phyloP scores from a whole-genome alignment of 2,797 vertebrate genomes.

The Lepilemur ruficaudatus region DNA sequence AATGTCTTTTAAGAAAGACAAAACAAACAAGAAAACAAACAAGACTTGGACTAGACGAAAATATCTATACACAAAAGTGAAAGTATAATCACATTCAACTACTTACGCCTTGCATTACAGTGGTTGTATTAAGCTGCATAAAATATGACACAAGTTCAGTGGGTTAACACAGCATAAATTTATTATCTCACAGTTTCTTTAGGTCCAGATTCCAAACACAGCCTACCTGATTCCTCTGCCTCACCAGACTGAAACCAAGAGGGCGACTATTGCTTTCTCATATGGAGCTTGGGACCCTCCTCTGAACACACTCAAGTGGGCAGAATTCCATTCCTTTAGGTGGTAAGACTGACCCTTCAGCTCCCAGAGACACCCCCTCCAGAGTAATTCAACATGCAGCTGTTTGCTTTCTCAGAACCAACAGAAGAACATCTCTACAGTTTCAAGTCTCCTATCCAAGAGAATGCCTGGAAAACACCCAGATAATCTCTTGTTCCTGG shows the following conservation, averaged over 20 bases:
- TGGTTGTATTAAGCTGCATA: not conserved
- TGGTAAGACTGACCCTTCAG: not conserved
- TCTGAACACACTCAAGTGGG: not conserved
- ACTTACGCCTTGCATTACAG: not conserved
- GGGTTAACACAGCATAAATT: not conserved
- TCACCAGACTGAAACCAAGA: not conserved
- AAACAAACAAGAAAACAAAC: not conserved
- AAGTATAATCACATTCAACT: not conserved
- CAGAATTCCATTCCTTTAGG: not conserved
- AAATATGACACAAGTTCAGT: not conserved
- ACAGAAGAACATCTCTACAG: not conserved
- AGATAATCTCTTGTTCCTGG: not conserved
- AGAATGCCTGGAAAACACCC: not conserved
- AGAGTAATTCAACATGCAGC: not conserved
- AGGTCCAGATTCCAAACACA: not conserved
- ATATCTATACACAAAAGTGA: not conserved
- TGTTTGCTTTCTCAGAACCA: not conserved
- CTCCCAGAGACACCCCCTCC: not conserved
- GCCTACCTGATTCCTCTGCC: no score
- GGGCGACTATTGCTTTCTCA: not conserved
- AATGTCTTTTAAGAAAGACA: not conserved
- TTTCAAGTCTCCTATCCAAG: not conserved
- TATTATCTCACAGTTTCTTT: not conserved
- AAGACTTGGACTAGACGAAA: not conserved
- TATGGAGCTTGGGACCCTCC: not conserved